Evolutionary conservation across 1,140 invertebrate species (phyloP).

Genomic region (Drosophila ercepeae): DNA sequence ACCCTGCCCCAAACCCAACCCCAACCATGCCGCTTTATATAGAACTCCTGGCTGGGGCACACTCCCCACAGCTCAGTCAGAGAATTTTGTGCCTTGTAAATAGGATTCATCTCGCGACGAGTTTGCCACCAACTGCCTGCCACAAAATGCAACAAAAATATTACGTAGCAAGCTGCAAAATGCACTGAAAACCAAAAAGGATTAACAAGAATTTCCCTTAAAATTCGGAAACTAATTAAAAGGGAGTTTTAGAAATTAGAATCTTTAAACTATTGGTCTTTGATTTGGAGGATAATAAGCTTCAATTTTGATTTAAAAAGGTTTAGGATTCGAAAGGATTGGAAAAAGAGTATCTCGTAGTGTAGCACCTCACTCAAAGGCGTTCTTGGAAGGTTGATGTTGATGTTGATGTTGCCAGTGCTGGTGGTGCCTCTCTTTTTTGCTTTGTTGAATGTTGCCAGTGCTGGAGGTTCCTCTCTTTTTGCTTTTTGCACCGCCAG

Average conservation of each 20-base stretch:
- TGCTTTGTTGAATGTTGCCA: too few relatives aligned
- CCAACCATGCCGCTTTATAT: background rate
- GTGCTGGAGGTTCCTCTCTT: constrained; percentile 52
- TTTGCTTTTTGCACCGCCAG: constrained; percentile 70
- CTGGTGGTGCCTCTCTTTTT: too few relatives aligned
- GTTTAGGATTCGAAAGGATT: background rate
- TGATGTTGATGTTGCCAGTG: constrained; percentile 36
- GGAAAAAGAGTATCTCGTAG: background rate
- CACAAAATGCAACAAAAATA: constrained; percentile 15
- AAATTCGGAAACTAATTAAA: too few relatives aligned
- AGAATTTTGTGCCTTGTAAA: constrained; percentile 77
- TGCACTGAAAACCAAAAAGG: constrained; percentile 29
- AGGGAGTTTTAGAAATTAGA: too few relatives aligned
- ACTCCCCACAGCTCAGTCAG: too few relatives aligned
- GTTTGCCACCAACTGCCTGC: constrained; percentile 55
- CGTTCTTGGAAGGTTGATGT: constrained; percentile 21
- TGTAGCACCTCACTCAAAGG: constrained; percentile 17
- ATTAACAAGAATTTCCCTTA: background rate
- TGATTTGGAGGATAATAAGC: too few relatives aligned
- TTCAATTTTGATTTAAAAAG: too few relatives aligned
- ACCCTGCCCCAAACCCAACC: background rate
- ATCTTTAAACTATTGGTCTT: too few relatives aligned
- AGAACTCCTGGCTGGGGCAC: constrained; percentile 25
- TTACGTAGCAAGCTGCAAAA: constrained; percentile 30
- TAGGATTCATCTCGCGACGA: constrained; percentile 74